Conservation (phyloP, 2,113 vertebrate species). For the Hyla sarda region DNA sequence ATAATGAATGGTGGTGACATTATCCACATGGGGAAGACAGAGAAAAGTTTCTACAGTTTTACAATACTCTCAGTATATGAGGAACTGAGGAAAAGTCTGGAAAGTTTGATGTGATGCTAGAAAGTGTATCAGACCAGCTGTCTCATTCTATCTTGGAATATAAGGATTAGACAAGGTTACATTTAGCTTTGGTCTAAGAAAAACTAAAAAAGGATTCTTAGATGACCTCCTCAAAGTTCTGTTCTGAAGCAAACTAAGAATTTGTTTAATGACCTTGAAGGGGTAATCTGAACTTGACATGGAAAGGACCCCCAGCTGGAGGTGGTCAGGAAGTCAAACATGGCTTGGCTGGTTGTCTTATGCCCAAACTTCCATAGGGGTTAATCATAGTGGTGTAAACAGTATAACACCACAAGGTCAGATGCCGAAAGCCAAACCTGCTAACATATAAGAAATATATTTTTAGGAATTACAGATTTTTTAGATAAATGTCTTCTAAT, state of each 20-base stretch:
- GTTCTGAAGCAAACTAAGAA: neutral
- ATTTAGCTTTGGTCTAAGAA: neutral
- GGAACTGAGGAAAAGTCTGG: neutral
- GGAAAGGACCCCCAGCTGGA: too few relatives aligned
- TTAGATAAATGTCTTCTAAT: too few relatives aligned
- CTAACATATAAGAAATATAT: too few relatives aligned
- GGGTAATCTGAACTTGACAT: too few relatives aligned
- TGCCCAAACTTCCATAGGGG: too few relatives aligned
- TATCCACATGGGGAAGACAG: neutral
- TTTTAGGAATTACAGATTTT: too few relatives aligned
- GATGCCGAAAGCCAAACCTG: too few relatives aligned
- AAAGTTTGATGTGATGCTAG: neutral
- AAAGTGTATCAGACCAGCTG: neutral
- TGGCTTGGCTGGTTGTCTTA: too few relatives aligned
- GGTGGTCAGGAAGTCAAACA: too few relatives aligned
- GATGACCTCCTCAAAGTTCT: neutral
- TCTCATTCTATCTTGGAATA: neutral
- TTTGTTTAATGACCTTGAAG: neutral
- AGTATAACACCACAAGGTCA: too few relatives aligned
- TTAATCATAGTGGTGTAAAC: too few relatives aligned
- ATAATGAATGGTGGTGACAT: slow-evolving; percentile 29
- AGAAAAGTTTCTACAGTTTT: slow-evolving; percentile 1
- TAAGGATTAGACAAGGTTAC: neutral
- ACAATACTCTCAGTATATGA: neutral
- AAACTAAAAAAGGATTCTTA: neutral